Conservation (phyloP, 2,113 vertebrate species). For the Astur gentilis region DNA sequence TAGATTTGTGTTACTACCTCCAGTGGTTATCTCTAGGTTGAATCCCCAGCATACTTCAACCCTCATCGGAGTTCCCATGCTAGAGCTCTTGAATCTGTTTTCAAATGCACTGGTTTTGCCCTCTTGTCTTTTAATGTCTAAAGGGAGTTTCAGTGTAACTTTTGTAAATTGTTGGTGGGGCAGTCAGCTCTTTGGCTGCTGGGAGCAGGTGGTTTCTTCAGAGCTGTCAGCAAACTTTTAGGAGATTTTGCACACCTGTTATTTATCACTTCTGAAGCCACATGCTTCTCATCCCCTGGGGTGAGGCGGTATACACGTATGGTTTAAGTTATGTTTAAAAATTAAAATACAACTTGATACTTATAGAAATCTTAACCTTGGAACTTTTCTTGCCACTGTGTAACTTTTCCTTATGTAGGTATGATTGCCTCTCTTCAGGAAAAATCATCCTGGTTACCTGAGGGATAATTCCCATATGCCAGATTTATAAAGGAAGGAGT, state of each 20-base stretch:
- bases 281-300: not conserved
- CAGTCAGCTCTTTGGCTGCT: not conserved
- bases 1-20: not conserved
- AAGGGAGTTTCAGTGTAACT: not conserved
- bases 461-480: not conserved
- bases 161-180: not conserved
- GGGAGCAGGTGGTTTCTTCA: not conserved
- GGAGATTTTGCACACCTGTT: not conserved
- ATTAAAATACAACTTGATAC: not conserved
- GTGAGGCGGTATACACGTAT: not conserved
- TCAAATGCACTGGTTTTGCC: not conserved
- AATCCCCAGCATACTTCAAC: not conserved
- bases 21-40: not conserved
- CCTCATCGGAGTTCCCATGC: not conserved
- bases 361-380: not conserved
- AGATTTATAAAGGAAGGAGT: not conserved
- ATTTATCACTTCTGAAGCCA: slow-evolving; percentile 3
- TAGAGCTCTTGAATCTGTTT: not conserved
- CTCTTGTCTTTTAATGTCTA: not conserved
- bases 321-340: not conserved
- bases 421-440: not conserved
- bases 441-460: not conserved
- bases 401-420: not conserved
- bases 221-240: slow-evolving; percentile 3
- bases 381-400: not conserved